Evolutionary conservation across 2,113 vertebrate genomes (phyloP), one percentile per base, ranked within the genome.

Genomic region (Rhinolophus ferrumequinum): DNA sequence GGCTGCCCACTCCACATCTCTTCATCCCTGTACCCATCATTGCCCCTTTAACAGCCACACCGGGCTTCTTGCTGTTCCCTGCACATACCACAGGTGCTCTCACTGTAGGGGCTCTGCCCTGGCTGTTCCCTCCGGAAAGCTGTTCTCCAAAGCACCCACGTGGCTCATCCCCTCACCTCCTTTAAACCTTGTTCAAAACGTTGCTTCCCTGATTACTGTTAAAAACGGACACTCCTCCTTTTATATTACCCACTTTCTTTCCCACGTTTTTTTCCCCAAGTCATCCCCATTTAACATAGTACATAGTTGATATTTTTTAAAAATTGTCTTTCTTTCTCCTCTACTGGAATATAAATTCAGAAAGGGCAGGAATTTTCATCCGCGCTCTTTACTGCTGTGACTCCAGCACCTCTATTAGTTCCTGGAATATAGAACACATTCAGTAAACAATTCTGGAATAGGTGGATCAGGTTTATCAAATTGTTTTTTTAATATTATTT

Each of bases 21-120:
- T 21, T 0, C 10, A 41, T 13, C 41, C 18, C 22, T 2, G 44
- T 38, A 14, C 56, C 19, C 16, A 1, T 47, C 13, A 1, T 47
- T 12, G 24, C 5, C 10, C 16, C 64, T 64, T 30, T 8, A 1
- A 33, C 8, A 3, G 41, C 30, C 16, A 15, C 38, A 12, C n/a
- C 6, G 11, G n/a, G 26, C 70, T 72, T 24, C 58, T 7, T 22
- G 28, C 92, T 70, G 44, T 21, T 72, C 26, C 76, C 44, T 6
- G n/a, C 33, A 38, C 9, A 38, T 4, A 19, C 24, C 30, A 52
- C 15, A 22, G 9, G 18, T 52, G 30, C 33, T 64, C 35, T 79
- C 26, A 72, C 15, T 21, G 33, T 35, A 13, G 33, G 30, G 7
- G 15, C 11, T 41, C 38, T 15, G 12, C 9, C 4, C 15, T 14